A percentile compares a stretch with the other conserved stretches of the same genome.
Evolutionary conservation across 2,797 vertebrate species (phyloP).

Genomic region (Chaetodon trifasciatus): DNA sequence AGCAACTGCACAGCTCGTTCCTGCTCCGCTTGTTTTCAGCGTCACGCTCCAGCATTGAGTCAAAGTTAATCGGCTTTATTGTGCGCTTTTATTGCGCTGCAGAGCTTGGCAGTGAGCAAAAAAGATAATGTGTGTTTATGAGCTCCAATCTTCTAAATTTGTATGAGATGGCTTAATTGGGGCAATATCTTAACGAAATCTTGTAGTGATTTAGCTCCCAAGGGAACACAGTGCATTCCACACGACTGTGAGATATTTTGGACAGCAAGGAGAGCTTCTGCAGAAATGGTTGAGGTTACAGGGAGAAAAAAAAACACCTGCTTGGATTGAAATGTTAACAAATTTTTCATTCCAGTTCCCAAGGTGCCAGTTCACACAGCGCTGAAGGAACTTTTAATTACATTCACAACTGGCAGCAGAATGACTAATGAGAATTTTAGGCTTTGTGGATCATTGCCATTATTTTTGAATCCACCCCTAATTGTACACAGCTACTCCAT

Average conservation of each 20-base stretch:
- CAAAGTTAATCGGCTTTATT: constrained; percentile 64
- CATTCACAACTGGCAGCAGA: constrained; percentile 64
- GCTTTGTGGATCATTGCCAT: constrained; percentile 58
- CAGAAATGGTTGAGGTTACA: constrained; percentile 45
- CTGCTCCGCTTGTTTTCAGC: constrained; percentile 47
- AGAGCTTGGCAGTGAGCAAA: constrained; percentile 49
- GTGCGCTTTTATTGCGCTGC: constrained; percentile 45
- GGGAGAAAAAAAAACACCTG: constrained; percentile 24
- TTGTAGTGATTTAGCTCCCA: constrained; percentile 41
- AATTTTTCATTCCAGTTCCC: constrained; percentile 63
- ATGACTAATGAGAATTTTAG: constrained; percentile 76
- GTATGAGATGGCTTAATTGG: constrained; percentile 57
- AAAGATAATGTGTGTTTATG: constrained; percentile 57
- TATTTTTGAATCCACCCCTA: constrained; percentile 47
- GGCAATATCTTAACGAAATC: constrained; percentile 57
- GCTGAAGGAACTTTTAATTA: constrained; percentile 79
- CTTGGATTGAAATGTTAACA: constrained; percentile 63
- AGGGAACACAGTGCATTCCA: constrained; percentile 53
- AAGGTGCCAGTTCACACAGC: constrained; percentile 53
- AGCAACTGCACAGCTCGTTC: constrained; percentile 23
- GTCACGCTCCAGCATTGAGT: constrained; percentile 55
- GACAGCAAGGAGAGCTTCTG: constrained; percentile 36
- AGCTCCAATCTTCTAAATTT: constrained; percentile 54
- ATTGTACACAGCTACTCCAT: constrained; percentile 42
- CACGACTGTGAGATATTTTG: constrained; percentile 31